Base-by-base conservation (phyloP, 2,888 invertebrate genomes). In the Petrolisthes manimaculis region DNA sequence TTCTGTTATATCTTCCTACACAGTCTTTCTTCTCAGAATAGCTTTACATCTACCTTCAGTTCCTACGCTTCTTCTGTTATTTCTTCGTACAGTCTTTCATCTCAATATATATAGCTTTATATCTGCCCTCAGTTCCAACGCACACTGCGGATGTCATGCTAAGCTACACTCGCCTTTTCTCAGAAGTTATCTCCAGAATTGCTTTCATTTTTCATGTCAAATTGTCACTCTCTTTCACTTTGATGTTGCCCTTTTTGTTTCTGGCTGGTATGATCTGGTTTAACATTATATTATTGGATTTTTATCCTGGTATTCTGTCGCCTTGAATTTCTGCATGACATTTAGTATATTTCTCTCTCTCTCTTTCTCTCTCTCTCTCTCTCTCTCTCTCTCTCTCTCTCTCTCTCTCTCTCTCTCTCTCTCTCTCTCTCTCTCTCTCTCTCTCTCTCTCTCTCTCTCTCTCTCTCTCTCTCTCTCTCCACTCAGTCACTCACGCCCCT, bases 391-490 rank as follows among this genome's bases (percentile, higher is more conserved):
- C 55, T 55, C 80, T 81, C 56, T 61, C 61, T 56, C 9, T 61
- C 21, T 56, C 4, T 56, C 24, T 81, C 56, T 56, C 24, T n/a
- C 6, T 55, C 56, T 80, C 21, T 55, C 80, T 80, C 21, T 80
- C 54, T 80, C 55, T 80, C 55, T 80, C 56, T 55, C 56, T n/a
- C 9, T 80, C 55, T 78, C 51, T 51, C 24, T 37, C 53, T 78
- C 51, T 78, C 51, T 24, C 51, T 24, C 53, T 78, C 37, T 78
- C 51, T 51, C 78, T 78, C 51, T 51, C 51, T 51, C 78, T 78
- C 51, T 4, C 6, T 78, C 18, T 53, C 8, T 24, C 51, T 14
- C 6, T 78, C n/a, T 51, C n/a, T 12, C 53, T 14, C 18, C 51
- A 21, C 21, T 5, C n/a, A n/a, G n/a, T n/a, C n/a, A n/a, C 37